Percentiles rank a stretch among this genome's conserved stretches.
phyloP scores from a whole-genome alignment of 1,140 invertebrate genomes.

The Neodiprion pinetum region DNA sequence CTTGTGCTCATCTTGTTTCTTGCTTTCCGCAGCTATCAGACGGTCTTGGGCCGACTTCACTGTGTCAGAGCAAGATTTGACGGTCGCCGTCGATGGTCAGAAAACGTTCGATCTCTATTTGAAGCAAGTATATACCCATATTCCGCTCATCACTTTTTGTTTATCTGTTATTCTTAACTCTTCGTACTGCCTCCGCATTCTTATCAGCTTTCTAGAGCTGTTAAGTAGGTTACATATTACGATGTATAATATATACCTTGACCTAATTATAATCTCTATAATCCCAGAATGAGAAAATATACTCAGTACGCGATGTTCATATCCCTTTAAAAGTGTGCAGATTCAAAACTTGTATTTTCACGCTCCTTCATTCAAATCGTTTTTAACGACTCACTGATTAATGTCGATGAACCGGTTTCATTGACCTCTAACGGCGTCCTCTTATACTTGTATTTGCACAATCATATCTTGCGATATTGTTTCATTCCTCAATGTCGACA shows the following conservation, averaged over 20 bases:
- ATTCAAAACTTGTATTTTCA: too few relatives aligned
- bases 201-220: constrained; percentile 8
- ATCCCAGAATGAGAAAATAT: too few relatives aligned
- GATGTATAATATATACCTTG: constrained; percentile 8
- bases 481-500: too few relatives aligned
- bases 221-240: neutral
- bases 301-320: too few relatives aligned
- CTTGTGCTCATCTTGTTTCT: neutral
- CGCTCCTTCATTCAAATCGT: too few relatives aligned
- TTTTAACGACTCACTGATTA: too few relatives aligned
- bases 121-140: constrained; percentile 44
- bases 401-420: too few relatives aligned
- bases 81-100: constrained; percentile 45
- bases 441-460: too few relatives aligned
- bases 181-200: constrained; percentile 12
- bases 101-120: constrained; percentile 47
- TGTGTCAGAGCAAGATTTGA: constrained; percentile 55
- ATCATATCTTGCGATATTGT: too few relatives aligned
- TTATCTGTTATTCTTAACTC: constrained; percentile 20
- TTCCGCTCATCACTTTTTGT: neutral
- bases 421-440: too few relatives aligned
- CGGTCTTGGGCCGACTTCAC: constrained; percentile 32
- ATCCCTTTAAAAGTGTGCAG: too few relatives aligned
- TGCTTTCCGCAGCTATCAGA: constrained; percentile 32
- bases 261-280: neutral